These are phyloP conservation scores for Neuroscelio doddi DNA, from an alignment of 2,888 invertebrate genomes.

Conservation along the genomic window DNA sequence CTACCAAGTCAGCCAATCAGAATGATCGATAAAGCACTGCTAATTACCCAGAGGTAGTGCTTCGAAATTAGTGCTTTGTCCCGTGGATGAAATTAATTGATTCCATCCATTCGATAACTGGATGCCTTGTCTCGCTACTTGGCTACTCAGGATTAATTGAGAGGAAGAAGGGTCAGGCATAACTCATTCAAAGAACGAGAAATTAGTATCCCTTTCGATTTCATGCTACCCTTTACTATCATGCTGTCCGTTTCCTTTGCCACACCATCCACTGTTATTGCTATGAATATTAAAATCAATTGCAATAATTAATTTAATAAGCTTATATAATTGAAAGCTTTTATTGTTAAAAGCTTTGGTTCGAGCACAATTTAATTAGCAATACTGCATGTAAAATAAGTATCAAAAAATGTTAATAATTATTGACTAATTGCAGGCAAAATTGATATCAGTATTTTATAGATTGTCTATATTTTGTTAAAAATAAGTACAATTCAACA, in stretches of 20 bases:
- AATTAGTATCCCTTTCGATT: conserved; percentile 41
- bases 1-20: conserved; percentile 54
- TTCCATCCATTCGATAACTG: conserved; percentile 60
- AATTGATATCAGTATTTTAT: no score
- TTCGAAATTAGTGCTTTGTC: conserved; percentile 64
- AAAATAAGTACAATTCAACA: no score
- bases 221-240: no score
- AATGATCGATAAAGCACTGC: conserved; percentile 65
- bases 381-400: no score
- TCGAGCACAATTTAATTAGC: not conserved
- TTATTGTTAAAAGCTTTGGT: not conserved
- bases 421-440: no score
- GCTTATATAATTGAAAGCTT: not conserved
- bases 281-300: conserved; percentile 3
- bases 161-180: conserved; percentile 45
- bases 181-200: conserved; percentile 28
- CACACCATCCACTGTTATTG: conserved; percentile 12
- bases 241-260: conserved; percentile 7
- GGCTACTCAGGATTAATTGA: conserved; percentile 44
- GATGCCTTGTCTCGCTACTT: conserved; percentile 46
- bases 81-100: conserved; percentile 61
- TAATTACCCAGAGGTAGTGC: conserved; percentile 60
- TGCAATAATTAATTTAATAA: conserved; percentile 4
- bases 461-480: no score
- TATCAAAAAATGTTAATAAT: no score